Evolutionary conservation across 2,113 vertebrate genomes (phyloP), one percentile per base, ranked within the genome.

Genomic region (Procavia capensis): DNA sequence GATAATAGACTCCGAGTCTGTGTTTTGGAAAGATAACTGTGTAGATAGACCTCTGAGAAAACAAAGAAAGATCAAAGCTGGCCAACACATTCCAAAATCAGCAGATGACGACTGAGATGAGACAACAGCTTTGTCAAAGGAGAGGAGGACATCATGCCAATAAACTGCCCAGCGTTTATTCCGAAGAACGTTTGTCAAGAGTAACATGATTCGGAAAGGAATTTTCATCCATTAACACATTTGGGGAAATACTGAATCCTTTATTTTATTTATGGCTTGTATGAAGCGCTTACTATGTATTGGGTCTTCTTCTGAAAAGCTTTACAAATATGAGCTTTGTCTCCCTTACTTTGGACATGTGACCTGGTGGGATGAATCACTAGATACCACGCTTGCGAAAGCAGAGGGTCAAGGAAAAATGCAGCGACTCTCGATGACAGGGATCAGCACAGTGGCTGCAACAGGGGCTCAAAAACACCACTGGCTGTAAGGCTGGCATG

Each of bases 21-120:
- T 76, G 5, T 70, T 95, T 93, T 78, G 85, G 39, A 78, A 96
- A 84, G 31, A 24, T 17, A 72, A 74, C 54, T 74, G 19, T 63
- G 6, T 64, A 91, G 16, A 19, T 85, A 25, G 25, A 82, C 22
- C 4, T 25, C 64, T 80, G 41, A 84, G 41, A 41, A 20, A 9
- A 64, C 76, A 25, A 85, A 61, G 27, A 64, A 41, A 63, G 13
- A 79, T 54, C 14, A 31, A 13, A 54, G 27, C 1, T 54, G 68
- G 39, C 9, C 24, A 76, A 22, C 5, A 9, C 20, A 59, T n/a
- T 85, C 16, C 31, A 50, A 36, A 75, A 59, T 70, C 20, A 64
- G 57, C 54, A 34, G 36, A 17, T 17, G 31, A 41, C 54, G 39
- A 6, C 24, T 14, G 47, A 47, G 8, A 54, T 75, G 25, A 43